These are phyloP conservation scores for Lasius fuliginosus DNA, from an alignment of 2,888 invertebrate species.

Conservation along the genomic window DNA sequence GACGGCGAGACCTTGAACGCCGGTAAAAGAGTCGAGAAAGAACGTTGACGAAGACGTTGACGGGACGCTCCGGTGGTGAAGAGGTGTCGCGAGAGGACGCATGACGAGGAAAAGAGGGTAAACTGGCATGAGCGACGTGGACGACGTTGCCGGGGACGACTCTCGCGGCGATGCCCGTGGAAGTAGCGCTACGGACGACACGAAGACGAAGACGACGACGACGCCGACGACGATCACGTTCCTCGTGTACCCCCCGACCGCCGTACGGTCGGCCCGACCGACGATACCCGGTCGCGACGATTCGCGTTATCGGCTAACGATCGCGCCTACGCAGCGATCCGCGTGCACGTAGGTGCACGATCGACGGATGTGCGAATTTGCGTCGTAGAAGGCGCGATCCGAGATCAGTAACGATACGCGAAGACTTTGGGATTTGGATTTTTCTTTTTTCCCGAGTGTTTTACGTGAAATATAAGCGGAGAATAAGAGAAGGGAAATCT, in stretches of 20 bases:
- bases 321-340: slow-evolving; percentile 41
- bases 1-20: neutral
- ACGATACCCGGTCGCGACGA: slow-evolving; percentile 49
- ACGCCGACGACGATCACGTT: slow-evolving; percentile 53
- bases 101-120: slow-evolving; percentile 62
- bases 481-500: neutral
- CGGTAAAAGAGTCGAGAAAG: neutral
- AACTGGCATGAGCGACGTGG: slow-evolving; percentile 71
- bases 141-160: slow-evolving; percentile 65
- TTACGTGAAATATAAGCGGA: neutral
- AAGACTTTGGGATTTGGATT: neutral
- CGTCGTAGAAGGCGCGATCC: slow-evolving; percentile 37
- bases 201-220: slow-evolving; percentile 39
- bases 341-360: slow-evolving; percentile 22
- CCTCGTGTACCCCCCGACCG: slow-evolving; percentile 46
- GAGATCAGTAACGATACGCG: slow-evolving; percentile 65
- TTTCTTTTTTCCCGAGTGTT: neutral
- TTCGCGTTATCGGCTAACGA: slow-evolving; percentile 31
- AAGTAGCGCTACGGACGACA: slow-evolving; percentile 50
- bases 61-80: slow-evolving; percentile 36
- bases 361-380: slow-evolving; percentile 42
- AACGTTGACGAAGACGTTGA: slow-evolving; percentile 4
- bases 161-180: slow-evolving; percentile 70
- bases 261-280: slow-evolving; percentile 54
- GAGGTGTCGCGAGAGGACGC: slow-evolving; percentile 20